Conservation (phyloP, 2,113 vertebrate species). For the human (Homo sapiens) region GRCh38 chr5:73725501-73726000, state of each 20-base stretch:
- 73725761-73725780: neutral
- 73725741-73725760: neutral
- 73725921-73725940: neutral
- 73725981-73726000: neutral
- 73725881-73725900: neutral
- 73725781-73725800: neutral
- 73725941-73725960: neutral
- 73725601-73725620: neutral
- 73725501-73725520: constrained; percentile 10
- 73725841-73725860: neutral
- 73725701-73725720: neutral
- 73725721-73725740: neutral
- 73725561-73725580: neutral
- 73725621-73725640: neutral
- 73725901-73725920: neutral
- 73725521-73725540: neutral
- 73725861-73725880: neutral
- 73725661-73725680: neutral
- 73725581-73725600: constrained; percentile 20
- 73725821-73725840: neutral
- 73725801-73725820: neutral
- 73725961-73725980: neutral
- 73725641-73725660: neutral
- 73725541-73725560: constrained; percentile 43
- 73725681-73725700: neutral